These are phyloP conservation scores for Mesocricetus auratus DNA, from an alignment of 2,113 vertebrate genomes.

Conservation along the genomic window DNA sequence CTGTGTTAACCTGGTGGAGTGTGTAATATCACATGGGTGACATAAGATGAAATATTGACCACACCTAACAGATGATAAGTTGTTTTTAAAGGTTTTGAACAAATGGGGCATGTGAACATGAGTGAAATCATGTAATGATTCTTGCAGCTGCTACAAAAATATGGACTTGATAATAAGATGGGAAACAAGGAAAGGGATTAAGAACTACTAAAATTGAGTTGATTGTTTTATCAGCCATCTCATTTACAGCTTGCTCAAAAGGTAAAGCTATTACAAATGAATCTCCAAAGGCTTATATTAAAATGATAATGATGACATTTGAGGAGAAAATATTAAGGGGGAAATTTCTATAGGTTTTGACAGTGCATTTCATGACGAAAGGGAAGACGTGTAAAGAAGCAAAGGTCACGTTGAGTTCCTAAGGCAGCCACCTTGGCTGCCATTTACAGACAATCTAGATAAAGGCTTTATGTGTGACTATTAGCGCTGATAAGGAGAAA, in stretches of 20 bases:
- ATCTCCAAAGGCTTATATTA: slow-evolving; percentile 23
- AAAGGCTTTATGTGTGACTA: neutral
- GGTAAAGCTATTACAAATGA: slow-evolving; percentile 43
- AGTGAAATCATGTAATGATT: neutral
- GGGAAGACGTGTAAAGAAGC: slow-evolving; percentile 23
- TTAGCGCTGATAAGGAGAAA: neutral
- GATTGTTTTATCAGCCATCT: slow-evolving; percentile 18
- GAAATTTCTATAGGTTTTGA: neutral
- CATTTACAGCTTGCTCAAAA: slow-evolving; percentile 18
- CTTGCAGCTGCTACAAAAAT: neutral
- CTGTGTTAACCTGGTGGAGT: neutral
- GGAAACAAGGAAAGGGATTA: neutral
- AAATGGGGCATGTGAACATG: neutral
- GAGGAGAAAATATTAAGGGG: neutral
- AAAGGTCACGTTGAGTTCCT: slow-evolving; percentile 37
- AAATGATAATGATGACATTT: slow-evolving; percentile 54
- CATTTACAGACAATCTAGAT: slow-evolving; percentile 20
- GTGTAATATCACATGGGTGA: neutral
- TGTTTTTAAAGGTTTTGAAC: slow-evolving; percentile 1
- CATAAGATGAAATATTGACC: neutral
- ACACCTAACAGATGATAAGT: neutral
- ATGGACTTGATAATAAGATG: slow-evolving; percentile 30
- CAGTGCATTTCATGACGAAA: neutral
- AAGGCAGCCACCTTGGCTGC: neutral
- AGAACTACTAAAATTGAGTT: slow-evolving; percentile 35